These are phyloP conservation scores for Conistra vaccinii DNA, from an alignment of 2,888 invertebrate species.

Conservation along the genomic window DNA sequence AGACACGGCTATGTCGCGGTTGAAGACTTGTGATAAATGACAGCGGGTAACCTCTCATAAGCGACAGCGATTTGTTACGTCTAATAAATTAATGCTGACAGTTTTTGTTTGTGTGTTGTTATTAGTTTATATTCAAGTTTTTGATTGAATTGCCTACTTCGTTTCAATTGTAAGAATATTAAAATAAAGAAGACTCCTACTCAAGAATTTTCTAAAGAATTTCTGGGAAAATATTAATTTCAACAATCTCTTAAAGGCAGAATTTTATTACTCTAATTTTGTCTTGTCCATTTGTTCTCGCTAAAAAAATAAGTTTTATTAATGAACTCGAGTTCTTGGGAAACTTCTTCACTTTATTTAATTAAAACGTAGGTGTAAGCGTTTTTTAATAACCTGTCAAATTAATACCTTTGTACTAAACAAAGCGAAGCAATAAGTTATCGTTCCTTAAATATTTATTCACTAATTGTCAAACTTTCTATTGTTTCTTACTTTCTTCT, in stretches of 20 bases:
- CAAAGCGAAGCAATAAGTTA: not conserved
- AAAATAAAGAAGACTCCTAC: not conserved
- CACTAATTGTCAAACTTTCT: not conserved
- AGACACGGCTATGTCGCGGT: slow-evolving; percentile 40
- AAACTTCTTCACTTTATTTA: not conserved
- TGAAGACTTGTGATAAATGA: slow-evolving; percentile 13
- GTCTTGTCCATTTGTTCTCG: not conserved
- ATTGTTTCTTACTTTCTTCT: not conserved
- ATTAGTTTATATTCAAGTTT: not conserved
- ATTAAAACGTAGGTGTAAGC: not conserved
- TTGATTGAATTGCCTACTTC: not conserved
- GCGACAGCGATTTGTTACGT: slow-evolving; percentile 23
- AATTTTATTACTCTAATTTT: not conserved
- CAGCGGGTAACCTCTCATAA: slow-evolving; percentile 7
- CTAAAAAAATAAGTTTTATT: not conserved
- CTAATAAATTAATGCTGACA: not conserved
- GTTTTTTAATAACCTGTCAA: not conserved
- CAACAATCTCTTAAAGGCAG: not conserved
- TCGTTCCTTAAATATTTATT: not conserved
- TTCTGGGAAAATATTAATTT: slow-evolving; percentile 11
- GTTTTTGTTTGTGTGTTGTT: not conserved
- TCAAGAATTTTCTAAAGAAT: not conserved
- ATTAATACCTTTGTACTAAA: not conserved
- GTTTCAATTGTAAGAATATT: not conserved
- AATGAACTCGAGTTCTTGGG: not conserved